These are phyloP conservation scores for Lithophane ornitopus DNA, from an alignment of 2,888 invertebrate genomes.

Conservation along the genomic window DNA sequence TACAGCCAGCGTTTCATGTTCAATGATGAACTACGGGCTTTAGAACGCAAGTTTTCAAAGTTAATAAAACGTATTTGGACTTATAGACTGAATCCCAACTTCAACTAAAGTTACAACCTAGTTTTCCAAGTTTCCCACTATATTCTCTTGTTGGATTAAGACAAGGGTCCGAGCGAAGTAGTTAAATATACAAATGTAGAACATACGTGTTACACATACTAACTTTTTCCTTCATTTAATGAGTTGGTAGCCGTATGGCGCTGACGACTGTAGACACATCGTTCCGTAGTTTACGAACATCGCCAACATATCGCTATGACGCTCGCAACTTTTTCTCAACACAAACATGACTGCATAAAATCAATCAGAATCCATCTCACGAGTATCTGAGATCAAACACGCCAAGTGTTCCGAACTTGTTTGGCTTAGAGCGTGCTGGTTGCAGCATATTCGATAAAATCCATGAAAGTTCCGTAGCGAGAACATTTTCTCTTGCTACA, in stretches of 20 bases:
- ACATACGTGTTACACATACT: slow-evolving; percentile 48
- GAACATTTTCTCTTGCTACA: slow-evolving; percentile 81
- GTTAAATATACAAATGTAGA: slow-evolving; percentile 58
- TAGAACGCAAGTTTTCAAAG: slow-evolving; percentile 38
- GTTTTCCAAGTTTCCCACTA: slow-evolving; percentile 59
- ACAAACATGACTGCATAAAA: slow-evolving; percentile 81
- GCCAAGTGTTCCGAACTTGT: slow-evolving; percentile 81
- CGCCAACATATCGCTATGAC: slow-evolving; percentile 50
- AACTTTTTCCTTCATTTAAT: slow-evolving; percentile 54
- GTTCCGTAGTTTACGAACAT: slow-evolving; percentile 57
- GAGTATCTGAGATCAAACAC: slow-evolving; percentile 81
- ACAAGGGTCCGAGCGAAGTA: slow-evolving; percentile 55
- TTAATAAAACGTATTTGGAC: slow-evolving; percentile 45
- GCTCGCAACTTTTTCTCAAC: slow-evolving; percentile 73
- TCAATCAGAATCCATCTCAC: slow-evolving; percentile 85
- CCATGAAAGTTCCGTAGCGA: slow-evolving; percentile 76
- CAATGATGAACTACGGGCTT: slow-evolving; percentile 14
- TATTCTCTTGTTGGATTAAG: slow-evolving; percentile 64
- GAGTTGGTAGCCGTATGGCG: slow-evolving; percentile 42
- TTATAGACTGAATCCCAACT: slow-evolving; percentile 47
- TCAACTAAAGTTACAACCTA: slow-evolving; percentile 53
- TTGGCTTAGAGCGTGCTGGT: slow-evolving; percentile 78
- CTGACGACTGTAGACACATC: slow-evolving; percentile 61
- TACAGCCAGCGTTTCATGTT: slow-evolving; percentile 5
- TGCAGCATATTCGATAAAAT: slow-evolving; percentile 86